Evolutionary conservation across 1,140 invertebrate species (phyloP), one percentile per base, ranked within the genome.

Genomic region (Drosophila subpulchrella): DNA sequence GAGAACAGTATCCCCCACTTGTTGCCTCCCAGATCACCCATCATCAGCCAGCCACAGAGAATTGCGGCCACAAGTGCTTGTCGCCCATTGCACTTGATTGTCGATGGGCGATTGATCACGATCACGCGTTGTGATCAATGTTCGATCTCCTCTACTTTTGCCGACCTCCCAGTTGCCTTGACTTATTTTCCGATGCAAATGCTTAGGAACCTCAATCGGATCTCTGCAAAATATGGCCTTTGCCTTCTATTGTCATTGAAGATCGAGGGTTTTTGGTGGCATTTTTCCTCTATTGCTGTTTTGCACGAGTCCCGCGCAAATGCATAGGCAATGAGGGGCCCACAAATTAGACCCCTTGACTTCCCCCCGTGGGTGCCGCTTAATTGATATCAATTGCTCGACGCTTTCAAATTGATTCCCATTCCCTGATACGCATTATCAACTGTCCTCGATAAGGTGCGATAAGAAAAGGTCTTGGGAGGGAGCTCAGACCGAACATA

Each of bases 111-210:
- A 27, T 27, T 27, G 27, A 74, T 72, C 63, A 65, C 44, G 65
- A 82, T 73, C 73, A 74, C 76, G 68, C 80, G 48, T 63, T 71
- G 50, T 66, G 76, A 77, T 82, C 80, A 79, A 74, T 75, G 67
- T 76, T 55, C 60, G 17, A 12, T 41, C 12, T 24, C 20, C 41
- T 39, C 27, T 11, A 17, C 38, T 53, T 48, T n/a, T 32, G 20
- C 34, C 41, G 59, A 56, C 17, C 57, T n/a, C 32, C 15, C 42
- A 20, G 1, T 62, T 56, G 60, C 79, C 73, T 81, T 82, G 67
- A 76, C 41, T 60, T 67, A 70, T 38, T 50, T 65, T 32, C 24
- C 27, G 4, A 51, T 51, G 30, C n/a, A 51, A 51, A 51, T 17
- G n/a, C 11, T 47, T 20, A 20, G 30, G 44, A 57, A 12, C 10